A percentile compares a stretch with the other conserved stretches of the same genome.
phyloP scores from a whole-genome alignment of 1,140 invertebrate genomes.

The Anastrepha obliqua region DNA sequence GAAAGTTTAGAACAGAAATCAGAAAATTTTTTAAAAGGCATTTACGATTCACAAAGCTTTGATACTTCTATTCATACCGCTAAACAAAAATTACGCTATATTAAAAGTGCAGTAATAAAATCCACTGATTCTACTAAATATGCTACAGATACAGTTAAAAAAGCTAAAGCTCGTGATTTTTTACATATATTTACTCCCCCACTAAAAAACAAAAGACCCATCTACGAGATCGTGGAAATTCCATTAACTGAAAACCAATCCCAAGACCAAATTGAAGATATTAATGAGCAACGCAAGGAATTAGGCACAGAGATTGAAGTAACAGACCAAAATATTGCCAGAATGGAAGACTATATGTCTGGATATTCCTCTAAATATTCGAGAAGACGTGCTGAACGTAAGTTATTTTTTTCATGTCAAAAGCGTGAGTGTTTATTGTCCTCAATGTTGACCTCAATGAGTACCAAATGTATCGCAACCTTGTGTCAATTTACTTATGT shows the following conservation, averaged over 20 bases:
- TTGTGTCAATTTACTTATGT: too few relatives aligned
- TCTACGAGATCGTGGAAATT: conserved; percentile 71
- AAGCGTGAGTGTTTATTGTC: too few relatives aligned
- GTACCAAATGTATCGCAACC: too few relatives aligned
- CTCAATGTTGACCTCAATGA: too few relatives aligned
- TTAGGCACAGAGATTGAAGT: conserved; percentile 67
- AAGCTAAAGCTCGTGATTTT: conserved; percentile 72
- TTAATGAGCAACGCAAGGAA: conserved; percentile 72
- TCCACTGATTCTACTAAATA: conserved; percentile 72
- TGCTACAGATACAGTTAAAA: conserved; percentile 73
- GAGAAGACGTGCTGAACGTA: conserved; percentile 69
- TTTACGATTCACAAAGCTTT: conserved; percentile 66
- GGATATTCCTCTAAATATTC: conserved; percentile 65
- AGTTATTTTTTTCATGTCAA: conserved; percentile 59
- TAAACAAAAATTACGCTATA: conserved; percentile 71
- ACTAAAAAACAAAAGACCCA: conserved; percentile 68
- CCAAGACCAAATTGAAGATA: conserved; percentile 65
- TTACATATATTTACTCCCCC: conserved; percentile 72
- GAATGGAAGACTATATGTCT: conserved; percentile 71
- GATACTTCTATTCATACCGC: conserved; percentile 71
- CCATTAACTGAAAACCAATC: conserved; percentile 16
- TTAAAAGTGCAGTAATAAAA: conserved; percentile 71
- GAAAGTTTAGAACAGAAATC: conserved; percentile 72
- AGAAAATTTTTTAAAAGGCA: conserved; percentile 71
- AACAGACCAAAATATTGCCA: conserved; percentile 68